These are phyloP conservation scores for Myotis myotis DNA, from an alignment of 2,797 vertebrate genomes.

Conservation along the genomic window DNA sequence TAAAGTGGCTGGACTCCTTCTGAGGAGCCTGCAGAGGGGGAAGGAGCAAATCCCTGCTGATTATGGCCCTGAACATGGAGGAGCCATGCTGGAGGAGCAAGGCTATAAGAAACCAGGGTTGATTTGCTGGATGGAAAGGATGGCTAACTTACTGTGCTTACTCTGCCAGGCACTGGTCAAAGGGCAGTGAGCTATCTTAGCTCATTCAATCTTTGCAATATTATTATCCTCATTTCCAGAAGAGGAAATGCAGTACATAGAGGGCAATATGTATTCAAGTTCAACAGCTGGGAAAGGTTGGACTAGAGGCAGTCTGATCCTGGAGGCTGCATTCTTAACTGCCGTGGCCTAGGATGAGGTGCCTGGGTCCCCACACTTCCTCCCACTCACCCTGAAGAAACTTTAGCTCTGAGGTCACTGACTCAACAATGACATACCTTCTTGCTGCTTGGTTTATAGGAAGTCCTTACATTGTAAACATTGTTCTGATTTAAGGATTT, in stretches of 20 bases:
- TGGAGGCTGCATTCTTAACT: neutral
- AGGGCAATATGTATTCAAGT: neutral
- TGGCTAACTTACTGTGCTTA: neutral
- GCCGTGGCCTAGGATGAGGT: neutral
- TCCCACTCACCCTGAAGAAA: neutral
- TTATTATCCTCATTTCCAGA: neutral
- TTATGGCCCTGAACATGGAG: neutral
- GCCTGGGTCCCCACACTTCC: neutral
- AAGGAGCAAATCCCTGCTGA: neutral
- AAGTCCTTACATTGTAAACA: slow-evolving; percentile 43
- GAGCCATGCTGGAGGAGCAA: neutral
- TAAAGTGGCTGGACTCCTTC: neutral
- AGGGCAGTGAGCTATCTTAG: neutral
- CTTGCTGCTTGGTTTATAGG: slow-evolving; percentile 40
- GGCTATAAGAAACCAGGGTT: neutral
- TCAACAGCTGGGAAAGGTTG: neutral
- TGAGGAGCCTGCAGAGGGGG: neutral
- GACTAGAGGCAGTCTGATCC: neutral
- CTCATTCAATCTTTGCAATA: neutral
- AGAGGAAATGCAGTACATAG: neutral
- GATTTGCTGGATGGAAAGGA: neutral
- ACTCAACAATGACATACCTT: slow-evolving; percentile 40
- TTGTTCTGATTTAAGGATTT: slow-evolving; percentile 54
- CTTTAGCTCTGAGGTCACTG: neutral
- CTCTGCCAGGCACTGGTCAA: neutral